These are phyloP conservation scores for Heliconius cydno DNA, from an alignment of 2,888 invertebrate genomes.

Conservation along the genomic window DNA sequence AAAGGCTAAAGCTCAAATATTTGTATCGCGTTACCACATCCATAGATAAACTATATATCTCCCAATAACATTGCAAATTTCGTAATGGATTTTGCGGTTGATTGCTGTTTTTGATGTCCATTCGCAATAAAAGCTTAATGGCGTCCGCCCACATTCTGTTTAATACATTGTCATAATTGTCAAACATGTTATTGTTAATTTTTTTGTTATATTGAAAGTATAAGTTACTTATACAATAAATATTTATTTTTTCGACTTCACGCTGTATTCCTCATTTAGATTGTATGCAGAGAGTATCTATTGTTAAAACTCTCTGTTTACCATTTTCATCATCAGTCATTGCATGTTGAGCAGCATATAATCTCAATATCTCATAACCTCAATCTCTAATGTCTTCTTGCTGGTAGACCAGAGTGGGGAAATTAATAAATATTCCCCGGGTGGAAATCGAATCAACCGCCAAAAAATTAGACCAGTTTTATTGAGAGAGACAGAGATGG, in stretches of 20 bases:
- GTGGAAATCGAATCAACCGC: too few species aligned
- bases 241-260: neutral
- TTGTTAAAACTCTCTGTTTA: neutral
- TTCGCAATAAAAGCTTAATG: constrained; percentile 8
- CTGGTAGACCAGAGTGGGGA: too few species aligned
- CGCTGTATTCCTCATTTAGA: too few species aligned
- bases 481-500: too few species aligned
- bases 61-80: neutral
- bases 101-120: constrained; percentile 17
- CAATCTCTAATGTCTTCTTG: too few species aligned
- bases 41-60: constrained; percentile 1
- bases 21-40: neutral
- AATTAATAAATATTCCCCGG: too few species aligned
- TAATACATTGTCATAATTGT: neutral
- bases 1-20: neutral
- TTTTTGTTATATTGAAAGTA: neutral
- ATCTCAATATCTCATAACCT: too few species aligned
- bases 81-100: constrained; percentile 19
- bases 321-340: neutral
- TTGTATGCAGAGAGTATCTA: neutral
- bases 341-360: too few species aligned
- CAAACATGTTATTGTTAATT: neutral
- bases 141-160: neutral
- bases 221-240: neutral
- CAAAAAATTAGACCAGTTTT: too few species aligned